Percentiles rank a stretch among this genome's conserved stretches.
Evolutionary conservation across 2,888 invertebrate species (phyloP).

Genomic region (Tubiluchus corallicola): DNA sequence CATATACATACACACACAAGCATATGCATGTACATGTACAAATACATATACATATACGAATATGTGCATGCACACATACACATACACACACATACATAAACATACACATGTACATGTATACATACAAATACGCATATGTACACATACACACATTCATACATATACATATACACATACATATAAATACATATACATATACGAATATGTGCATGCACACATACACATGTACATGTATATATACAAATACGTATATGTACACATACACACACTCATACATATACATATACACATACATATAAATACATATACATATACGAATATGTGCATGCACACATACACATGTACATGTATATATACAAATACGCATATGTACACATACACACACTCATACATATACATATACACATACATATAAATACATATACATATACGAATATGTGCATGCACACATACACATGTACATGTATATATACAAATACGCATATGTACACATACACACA

Average conservation of each 20-base stretch:
- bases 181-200: no score
- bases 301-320: not conserved
- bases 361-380: conserved; percentile 3
- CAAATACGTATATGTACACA: not conserved
- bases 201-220: no score
- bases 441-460: not conserved
- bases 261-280: not conserved
- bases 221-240: no score
- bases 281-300: not conserved
- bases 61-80: no score
- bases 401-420: conserved; percentile 1
- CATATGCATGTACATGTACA: no score
- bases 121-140: no score
- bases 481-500: conserved; percentile 1
- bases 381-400: conserved; percentile 3
- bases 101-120: no score
- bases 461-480: not conserved
- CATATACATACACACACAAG: no score
- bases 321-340: not conserved
- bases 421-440: not conserved
- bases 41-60: no score
- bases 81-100: no score
- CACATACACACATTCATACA: no score
- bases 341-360: conserved; percentile 1
- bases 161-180: no score